phyloP scores from a whole-genome alignment of 2,113 vertebrate species.

The Procapra przewalskii region DNA sequence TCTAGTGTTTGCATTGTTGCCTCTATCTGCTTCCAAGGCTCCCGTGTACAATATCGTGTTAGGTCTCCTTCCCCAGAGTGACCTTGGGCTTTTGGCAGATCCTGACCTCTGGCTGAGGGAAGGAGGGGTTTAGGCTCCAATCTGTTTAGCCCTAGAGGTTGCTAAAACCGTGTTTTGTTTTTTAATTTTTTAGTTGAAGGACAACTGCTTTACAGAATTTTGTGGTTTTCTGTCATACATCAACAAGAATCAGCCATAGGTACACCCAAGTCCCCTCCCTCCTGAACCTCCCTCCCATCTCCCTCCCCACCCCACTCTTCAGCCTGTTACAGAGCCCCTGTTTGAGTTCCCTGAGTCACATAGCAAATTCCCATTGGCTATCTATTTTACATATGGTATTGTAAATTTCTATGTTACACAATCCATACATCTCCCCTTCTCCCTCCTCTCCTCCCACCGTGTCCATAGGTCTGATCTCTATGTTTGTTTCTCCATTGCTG shows the following conservation, averaged over 20 bases:
- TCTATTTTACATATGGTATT: neutral
- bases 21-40: neutral
- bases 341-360: neutral
- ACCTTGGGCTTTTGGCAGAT: neutral
- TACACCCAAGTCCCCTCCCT: neutral
- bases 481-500: neutral
- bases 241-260: neutral
- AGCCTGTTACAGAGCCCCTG: neutral
- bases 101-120: neutral
- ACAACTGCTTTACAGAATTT: neutral
- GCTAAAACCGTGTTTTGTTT: neutral
- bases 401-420: neutral
- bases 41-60: neutral
- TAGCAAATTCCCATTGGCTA: neutral
- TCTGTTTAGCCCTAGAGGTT: neutral
- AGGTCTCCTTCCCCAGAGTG: neutral
- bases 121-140: neutral
- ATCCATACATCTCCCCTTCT: neutral
- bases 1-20: neutral
- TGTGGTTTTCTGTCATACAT: neutral
- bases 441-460: neutral
- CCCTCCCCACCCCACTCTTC: neutral
- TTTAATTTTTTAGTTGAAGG: neutral
- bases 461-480: neutral
- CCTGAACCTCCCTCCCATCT: neutral